Evolutionary conservation across 2,888 invertebrate species (phyloP), one percentile per base, ranked within the genome.

Genomic region (Caenorhabditis panamensis): DNA sequence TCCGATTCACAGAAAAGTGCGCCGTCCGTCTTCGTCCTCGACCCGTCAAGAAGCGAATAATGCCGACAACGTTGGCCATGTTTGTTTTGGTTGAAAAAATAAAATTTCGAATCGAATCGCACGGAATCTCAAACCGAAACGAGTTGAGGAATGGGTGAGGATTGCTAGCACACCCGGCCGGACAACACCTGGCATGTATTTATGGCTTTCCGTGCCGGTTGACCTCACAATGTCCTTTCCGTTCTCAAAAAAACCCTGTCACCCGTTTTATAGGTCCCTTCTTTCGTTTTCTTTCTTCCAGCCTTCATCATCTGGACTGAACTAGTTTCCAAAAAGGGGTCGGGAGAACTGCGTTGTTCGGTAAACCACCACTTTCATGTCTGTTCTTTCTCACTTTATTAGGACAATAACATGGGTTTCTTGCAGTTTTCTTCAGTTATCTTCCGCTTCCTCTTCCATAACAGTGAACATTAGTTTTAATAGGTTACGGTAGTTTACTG

Each of bases 171-270:
- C 24, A 63, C 72, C 47, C 53, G 37, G 18, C 18, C 54, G 62
- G 47, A 49, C 59, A 66, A 66, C 75, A 75, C 66, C 75, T 75
- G 75, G 49, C 58, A 62, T 71, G 22, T 20, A 59, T 75, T 75
- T 61, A 75, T 67, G 73, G 51, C 28, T 37, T 24, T 16, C 37
- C 59, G 61, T 61, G 26, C 44, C 26, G 75, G 44, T 41, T 66
- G 75, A 66, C 75, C 75, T 66, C 75, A 66, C 66, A 61, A 24
- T 75, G 66, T 28, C 75, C 75, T 75, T 54, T 44, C 20, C 56
- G 24, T 37, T n/a, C 18, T 20, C 22, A 56, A 63, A 73, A 66
- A 59, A 59, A n/a, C 66, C 59, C 56, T 53, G 59, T 58, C 51
- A 51, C 47, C 24, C 59, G 18, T 61, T 75, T 75, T 75, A 75